These are phyloP conservation scores for Actenoides lindsayi DNA, from an alignment of 2,113 vertebrate species.

Conservation along the genomic window DNA sequence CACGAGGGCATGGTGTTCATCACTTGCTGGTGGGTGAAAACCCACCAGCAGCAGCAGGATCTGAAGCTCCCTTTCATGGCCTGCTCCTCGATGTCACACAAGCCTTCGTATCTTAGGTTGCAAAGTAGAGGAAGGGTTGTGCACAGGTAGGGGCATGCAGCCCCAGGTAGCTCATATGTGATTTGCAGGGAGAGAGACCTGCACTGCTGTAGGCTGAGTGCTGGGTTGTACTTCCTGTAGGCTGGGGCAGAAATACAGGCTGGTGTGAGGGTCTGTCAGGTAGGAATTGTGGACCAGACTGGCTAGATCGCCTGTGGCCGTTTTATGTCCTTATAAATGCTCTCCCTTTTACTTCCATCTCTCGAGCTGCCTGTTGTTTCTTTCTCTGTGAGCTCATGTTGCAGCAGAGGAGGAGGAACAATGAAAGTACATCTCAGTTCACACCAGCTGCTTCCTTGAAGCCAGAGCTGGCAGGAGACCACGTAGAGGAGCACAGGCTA, in stretches of 20 bases:
- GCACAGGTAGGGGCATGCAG: neutral
- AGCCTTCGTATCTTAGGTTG: neutral
- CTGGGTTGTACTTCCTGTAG: neutral
- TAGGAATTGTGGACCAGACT: neutral
- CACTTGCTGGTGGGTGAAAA: neutral
- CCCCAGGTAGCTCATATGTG: neutral
- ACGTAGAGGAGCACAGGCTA: fast-evolving
- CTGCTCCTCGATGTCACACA: neutral
- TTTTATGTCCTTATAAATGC: neutral
- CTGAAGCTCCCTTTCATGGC: neutral
- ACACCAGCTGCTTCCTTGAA: neutral
- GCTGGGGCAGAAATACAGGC: neutral
- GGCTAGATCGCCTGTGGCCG: neutral
- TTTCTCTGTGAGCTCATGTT: neutral
- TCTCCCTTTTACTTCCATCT: neutral
- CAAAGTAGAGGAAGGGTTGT: neutral
- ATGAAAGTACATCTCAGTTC: neutral
- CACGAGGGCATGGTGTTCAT: neutral
- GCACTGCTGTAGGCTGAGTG: neutral
- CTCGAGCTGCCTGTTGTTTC: neutral
- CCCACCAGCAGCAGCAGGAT: neutral
- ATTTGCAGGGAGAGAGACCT: neutral
- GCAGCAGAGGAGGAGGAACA: neutral
- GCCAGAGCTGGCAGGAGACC: neutral
- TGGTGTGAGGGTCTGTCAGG: neutral